phyloP scores from a whole-genome alignment of 2,797 vertebrate genomes.

The Diplodus sargus region DNA sequence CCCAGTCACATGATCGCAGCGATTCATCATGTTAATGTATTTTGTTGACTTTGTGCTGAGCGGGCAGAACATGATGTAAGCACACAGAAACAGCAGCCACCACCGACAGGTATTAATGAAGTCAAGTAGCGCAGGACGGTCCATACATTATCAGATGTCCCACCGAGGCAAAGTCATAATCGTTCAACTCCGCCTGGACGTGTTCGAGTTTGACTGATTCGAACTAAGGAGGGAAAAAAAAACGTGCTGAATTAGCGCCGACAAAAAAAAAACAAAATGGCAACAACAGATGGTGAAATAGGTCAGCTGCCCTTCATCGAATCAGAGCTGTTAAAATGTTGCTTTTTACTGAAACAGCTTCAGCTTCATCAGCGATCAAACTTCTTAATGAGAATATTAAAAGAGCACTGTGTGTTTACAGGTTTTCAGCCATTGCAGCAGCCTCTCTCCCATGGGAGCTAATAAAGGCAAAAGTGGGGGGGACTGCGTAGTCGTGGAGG shows the following conservation, averaged over 20 bases:
- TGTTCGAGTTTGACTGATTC: constrained; percentile 1
- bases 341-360: constrained; percentile 14
- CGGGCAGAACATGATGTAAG: constrained; percentile 48
- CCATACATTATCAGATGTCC: constrained; percentile 20
- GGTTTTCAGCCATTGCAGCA: not conserved
- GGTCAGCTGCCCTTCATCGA: not conserved
- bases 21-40: constrained; percentile 51
- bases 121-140: constrained; percentile 7
- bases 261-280: not conserved
- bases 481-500: constrained; percentile 1
- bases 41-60: constrained; percentile 49
- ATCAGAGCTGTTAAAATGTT: constrained; percentile 21
- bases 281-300: constrained; percentile 38
- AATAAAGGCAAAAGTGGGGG: constrained; percentile 33
- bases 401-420: constrained; percentile 18
- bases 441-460: constrained; percentile 38
- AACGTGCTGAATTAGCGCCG: not conserved
- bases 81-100: constrained; percentile 5
- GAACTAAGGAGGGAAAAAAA: not conserved
- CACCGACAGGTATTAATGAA: constrained; percentile 39
- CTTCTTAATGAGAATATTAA: constrained; percentile 27
- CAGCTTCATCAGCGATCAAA: constrained; percentile 26
- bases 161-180: constrained; percentile 21
- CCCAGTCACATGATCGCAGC: constrained; percentile 14
- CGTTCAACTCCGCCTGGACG: constrained; percentile 5